phyloP scores from a whole-genome alignment of 2,797 vertebrate species.

The Arctocebus calabarensis region DNA sequence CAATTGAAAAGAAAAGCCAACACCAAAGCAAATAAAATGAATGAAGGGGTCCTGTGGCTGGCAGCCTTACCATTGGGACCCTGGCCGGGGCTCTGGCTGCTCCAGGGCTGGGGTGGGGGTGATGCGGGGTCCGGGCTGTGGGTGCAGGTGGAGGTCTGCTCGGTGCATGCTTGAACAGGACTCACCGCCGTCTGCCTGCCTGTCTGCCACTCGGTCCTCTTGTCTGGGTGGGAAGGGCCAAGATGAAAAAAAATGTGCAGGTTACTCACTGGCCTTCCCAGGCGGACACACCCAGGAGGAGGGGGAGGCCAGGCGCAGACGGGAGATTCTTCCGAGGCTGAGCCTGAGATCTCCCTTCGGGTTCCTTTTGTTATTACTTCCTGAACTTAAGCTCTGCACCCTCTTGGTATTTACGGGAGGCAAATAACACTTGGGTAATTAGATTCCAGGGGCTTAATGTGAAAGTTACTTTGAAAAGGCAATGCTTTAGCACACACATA shows the following conservation, averaged over 20 bases:
- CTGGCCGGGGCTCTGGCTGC: constrained; percentile 22
- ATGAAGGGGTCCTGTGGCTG: background rate
- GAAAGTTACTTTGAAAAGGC: constrained; percentile 54
- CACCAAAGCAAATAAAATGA: constrained; percentile 6
- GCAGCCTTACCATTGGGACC: constrained; percentile 74
- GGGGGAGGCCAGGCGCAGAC: constrained; percentile 48
- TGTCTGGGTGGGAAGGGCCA: constrained; percentile 85
- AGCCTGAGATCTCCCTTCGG: background rate
- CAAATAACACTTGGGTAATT: constrained; percentile 35
- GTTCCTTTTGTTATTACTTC: constrained; percentile 78
- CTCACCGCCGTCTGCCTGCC: constrained; percentile 75
- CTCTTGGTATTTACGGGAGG: background rate
- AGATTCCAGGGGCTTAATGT: constrained; percentile 31
- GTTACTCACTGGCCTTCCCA: constrained; percentile 84
- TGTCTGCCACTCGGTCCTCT: constrained; percentile 82
- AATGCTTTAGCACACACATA: background rate
- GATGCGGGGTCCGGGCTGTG: constrained; percentile 60
- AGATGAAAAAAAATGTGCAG: constrained; percentile 79
- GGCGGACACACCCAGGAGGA: constrained; percentile 84
- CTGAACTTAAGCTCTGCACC: constrained; percentile 72
- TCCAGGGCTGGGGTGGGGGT: background rate
- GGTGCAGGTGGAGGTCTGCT: constrained; percentile 64
- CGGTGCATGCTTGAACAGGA: constrained; percentile 79
- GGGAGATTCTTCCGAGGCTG: background rate
- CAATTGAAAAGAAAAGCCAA: constrained; percentile 31